These are phyloP conservation scores for Hartigia nigra DNA, from an alignment of 2,888 invertebrate species.

Conservation along the genomic window DNA sequence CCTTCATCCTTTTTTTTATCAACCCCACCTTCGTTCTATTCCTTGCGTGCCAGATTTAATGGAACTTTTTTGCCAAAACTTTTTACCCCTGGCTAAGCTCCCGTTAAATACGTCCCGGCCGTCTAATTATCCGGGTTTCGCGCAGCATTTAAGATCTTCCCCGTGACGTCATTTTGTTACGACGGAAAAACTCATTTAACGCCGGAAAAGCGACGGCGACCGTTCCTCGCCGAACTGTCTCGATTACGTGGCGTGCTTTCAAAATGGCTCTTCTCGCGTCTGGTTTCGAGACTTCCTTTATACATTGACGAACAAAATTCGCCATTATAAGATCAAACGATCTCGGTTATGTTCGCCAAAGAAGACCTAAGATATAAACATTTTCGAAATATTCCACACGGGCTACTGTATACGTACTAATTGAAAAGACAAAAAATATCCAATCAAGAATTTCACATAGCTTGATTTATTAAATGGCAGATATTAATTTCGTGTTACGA, in stretches of 20 bases:
- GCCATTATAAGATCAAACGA: neutral
- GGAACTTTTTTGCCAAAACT: slow-evolving; percentile 42
- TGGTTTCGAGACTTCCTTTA: neutral
- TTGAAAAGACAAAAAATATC: neutral
- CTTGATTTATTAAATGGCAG: neutral
- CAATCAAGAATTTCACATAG: neutral
- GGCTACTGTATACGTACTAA: neutral
- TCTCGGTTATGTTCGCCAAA: neutral
- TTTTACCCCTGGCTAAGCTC: slow-evolving; percentile 48
- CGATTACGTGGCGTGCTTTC: neutral
- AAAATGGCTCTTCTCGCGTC: neutral
- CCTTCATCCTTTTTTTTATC: slow-evolving; percentile 20
- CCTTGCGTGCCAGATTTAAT: slow-evolving; percentile 49
- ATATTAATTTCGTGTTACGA: neutral
- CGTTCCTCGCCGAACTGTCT: neutral
- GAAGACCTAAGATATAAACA: neutral
- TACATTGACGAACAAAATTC: neutral
- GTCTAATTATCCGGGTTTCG: slow-evolving; percentile 41
- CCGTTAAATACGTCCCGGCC: slow-evolving; percentile 47
- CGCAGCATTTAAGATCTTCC: slow-evolving; percentile 1
- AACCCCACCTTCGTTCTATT: slow-evolving; percentile 22
- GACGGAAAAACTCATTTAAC: neutral
- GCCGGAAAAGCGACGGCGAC: neutral
- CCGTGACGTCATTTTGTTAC: slow-evolving; percentile 1
- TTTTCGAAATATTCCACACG: neutral